phyloP scores from a whole-genome alignment of 2,113 vertebrate genomes.

The Struthidea cinerea region DNA sequence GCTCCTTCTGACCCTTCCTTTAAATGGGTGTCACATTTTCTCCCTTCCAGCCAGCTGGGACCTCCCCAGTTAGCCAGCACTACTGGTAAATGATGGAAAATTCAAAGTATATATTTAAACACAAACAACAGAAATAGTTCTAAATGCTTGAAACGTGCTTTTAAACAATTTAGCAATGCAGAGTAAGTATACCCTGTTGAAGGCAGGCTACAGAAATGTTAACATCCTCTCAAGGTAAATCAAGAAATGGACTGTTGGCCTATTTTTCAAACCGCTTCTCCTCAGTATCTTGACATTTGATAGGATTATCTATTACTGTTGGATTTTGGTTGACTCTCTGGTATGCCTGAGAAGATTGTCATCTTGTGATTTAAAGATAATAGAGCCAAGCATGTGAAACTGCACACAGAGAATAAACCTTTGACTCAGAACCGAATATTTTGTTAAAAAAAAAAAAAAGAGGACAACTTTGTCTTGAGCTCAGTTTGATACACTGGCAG shows the following conservation, averaged over 20 bases:
- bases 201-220: constrained; percentile 24
- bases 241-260: constrained; percentile 62
- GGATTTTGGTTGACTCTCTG: constrained; percentile 70
- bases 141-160: constrained; percentile 9
- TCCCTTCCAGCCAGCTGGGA: background rate
- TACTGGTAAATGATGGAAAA: background rate
- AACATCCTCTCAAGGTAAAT: constrained; percentile 48
- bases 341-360: constrained; percentile 67
- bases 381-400: constrained; percentile 67
- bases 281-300: constrained; percentile 73
- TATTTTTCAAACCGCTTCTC: constrained; percentile 70
- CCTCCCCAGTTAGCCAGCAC: background rate
- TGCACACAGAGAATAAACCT: constrained; percentile 65
- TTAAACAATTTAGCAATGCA: constrained; percentile 27
- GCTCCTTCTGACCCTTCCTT: background rate
- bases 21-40: background rate
- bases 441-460: constrained; percentile 5
- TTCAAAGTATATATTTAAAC: constrained; percentile 52
- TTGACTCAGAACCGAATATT: constrained; percentile 66
- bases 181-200: constrained; percentile 18
- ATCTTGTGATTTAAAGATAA: constrained; percentile 76
- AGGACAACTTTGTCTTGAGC: constrained; percentile 51
- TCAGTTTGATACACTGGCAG: constrained; percentile 66
- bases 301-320: constrained; percentile 72
- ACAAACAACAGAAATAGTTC: background rate